Conservation (phyloP, 2,888 invertebrate genomes). For the Lasioglossum malachurum region DNA sequence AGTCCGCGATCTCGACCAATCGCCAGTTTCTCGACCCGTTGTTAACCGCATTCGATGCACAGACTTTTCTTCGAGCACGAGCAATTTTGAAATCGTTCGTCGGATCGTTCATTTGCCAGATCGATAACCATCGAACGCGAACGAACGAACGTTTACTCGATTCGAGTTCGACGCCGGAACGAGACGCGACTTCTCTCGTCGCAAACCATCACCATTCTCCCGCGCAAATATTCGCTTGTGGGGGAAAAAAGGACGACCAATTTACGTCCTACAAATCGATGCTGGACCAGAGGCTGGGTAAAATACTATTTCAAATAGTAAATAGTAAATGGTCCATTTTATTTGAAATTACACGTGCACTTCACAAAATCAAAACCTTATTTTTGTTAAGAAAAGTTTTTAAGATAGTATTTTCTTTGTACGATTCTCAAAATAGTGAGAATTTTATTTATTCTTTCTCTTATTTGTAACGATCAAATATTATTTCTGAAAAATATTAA, state of each 20-base stretch:
- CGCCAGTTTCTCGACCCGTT: constrained; percentile 3
- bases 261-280: constrained; percentile 43
- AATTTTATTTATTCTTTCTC: neutral
- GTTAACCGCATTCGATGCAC: constrained; percentile 37
- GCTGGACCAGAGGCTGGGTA: neutral
- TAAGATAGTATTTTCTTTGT: neutral
- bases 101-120: constrained; percentile 36
- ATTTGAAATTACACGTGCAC: neutral
- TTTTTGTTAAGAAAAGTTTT: neutral
- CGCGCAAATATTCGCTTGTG: constrained; percentile 47
- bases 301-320: neutral
- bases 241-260: constrained; percentile 34
- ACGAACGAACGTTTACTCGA: neutral
- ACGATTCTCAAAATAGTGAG: neutral
- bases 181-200: neutral
- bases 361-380: neutral
- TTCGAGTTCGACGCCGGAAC: neutral
- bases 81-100: constrained; percentile 57
- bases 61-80: constrained; percentile 39
- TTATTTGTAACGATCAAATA: neutral
- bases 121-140: constrained; percentile 32
- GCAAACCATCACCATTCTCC: constrained; percentile 27
- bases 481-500: neutral
- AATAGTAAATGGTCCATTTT: neutral
- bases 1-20: constrained; percentile 57